Percentiles rank a stretch among this genome's conserved stretches.
Evolutionary conservation across 2,797 vertebrate species (phyloP).

Genomic region (Bradypodion ventrale): DNA sequence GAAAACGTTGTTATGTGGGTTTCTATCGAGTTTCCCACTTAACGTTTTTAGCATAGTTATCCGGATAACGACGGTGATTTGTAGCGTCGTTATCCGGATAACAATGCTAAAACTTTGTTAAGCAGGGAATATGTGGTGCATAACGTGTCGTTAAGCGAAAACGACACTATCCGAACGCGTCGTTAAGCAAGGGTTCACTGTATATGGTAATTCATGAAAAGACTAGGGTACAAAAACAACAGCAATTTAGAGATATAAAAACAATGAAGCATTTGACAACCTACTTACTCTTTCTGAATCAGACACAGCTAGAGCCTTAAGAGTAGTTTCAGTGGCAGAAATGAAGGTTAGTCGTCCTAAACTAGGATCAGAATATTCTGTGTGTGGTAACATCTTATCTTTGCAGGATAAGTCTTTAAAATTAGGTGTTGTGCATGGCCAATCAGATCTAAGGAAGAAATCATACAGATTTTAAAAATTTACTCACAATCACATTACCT

Average conservation of each 20-base stretch:
- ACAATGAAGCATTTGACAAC: constrained; percentile 1
- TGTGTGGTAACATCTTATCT: constrained; percentile 70
- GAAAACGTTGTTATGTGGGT: too few relatives aligned
- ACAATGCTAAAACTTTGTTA: too few relatives aligned
- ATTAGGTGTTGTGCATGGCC: constrained; percentile 42
- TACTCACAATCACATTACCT: neutral
- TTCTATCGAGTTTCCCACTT: too few relatives aligned
- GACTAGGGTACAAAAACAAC: neutral
- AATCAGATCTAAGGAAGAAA: constrained; percentile 61
- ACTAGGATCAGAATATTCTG: constrained; percentile 78
- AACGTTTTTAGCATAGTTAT: too few relatives aligned
- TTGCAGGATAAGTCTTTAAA: constrained; percentile 66
- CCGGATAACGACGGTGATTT: too few relatives aligned
- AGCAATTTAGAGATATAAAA: neutral
- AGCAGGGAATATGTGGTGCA: too few relatives aligned
- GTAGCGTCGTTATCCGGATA: too few relatives aligned
- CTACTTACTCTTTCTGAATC: constrained; percentile 79
- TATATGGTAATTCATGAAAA: neutral
- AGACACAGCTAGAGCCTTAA: constrained; percentile 59
- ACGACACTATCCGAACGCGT: too few relatives aligned
- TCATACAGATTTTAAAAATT: constrained; percentile 7
- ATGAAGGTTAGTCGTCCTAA: constrained; percentile 90
- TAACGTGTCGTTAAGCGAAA: too few relatives aligned
- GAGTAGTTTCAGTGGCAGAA: constrained; percentile 80
- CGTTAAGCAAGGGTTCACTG: too few relatives aligned